Evolutionary conservation across 2,888 invertebrate genomes (phyloP), one percentile per base, ranked within the genome.

Genomic region (Sinohyriopsis cumingii): DNA sequence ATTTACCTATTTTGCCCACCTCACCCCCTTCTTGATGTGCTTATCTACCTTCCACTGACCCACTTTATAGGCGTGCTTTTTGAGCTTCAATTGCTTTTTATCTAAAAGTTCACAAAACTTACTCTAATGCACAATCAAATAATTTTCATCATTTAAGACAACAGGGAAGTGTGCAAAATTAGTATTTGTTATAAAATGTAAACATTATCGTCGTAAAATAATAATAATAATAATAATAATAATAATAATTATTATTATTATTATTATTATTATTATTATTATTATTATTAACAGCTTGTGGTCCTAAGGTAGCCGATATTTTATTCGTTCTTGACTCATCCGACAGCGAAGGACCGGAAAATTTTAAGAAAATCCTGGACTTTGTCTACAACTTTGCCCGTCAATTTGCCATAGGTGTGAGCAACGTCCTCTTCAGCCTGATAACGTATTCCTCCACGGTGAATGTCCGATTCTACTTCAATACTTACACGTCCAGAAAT

Each of bases 351-450:
- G 72, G 77, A 22, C 64, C 71, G 15, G 78, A 75, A 0, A 80
- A 82, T 56, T 83, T 82, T 67, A 67, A 68, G 22, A 78, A 70
- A 45, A 74, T 80, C 61, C 63, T 75, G 22, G 71, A 78, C 15
- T 83, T 83, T 65, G 78, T 81, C 45, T 64, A 71, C 56, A 63
- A 68, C 33, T 76, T 83, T 57, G 79, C 77, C 25, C 68, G 76
- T 33, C 73, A 73, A 54, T 76, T 82, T 28, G 60, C 70, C 24
- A 78, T 82, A 20, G 80, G 82, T 12, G 56, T 64, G 4, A 20
- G 67, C 4, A 77, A 73, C 24, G 78, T 77, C 45, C 79, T 78
- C 55, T 78, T 81, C 59, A 76, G 82, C 22, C 64, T 77, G 1
- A 71, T 80, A 3, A 76, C 80, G 2, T 82, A 74, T 63, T 78